These are phyloP conservation scores for Trinorchestia longiramus DNA, from an alignment of 1,140 invertebrate species.

Conservation along the genomic window DNA sequence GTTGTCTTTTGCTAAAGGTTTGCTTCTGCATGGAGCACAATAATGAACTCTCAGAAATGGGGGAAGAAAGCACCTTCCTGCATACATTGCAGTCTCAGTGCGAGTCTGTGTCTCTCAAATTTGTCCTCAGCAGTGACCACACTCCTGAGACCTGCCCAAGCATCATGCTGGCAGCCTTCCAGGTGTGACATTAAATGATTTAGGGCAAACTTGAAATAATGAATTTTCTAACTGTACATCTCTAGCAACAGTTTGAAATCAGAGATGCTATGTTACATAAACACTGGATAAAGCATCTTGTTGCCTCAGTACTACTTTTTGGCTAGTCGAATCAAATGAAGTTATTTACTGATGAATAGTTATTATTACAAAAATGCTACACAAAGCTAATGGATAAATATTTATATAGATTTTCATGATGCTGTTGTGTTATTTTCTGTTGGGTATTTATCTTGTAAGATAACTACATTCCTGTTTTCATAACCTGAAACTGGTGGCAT, in stretches of 20 bases:
- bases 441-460: no score
- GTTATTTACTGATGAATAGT: no score
- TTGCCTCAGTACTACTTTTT: no score
- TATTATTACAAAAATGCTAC: no score
- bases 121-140: conserved; percentile 12
- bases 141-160: conserved; percentile 39
- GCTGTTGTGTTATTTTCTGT: no score
- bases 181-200: background rate
- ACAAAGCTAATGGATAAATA: no score
- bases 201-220: no score
- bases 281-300: no score
- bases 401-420: no score
- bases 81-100: background rate
- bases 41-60: background rate
- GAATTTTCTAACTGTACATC: background rate
- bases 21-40: background rate
- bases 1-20: background rate
- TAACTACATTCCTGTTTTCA: no score
- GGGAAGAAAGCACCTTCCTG: background rate
- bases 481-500: no score
- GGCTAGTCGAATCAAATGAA: no score
- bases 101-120: background rate
- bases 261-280: background rate
- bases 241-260: background rate
- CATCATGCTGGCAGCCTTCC: conserved; percentile 19